Evolutionary conservation across 1,140 invertebrate genomes (phyloP), one percentile per base, ranked within the genome.

Genomic region (Belonocnema kinseyi): DNA sequence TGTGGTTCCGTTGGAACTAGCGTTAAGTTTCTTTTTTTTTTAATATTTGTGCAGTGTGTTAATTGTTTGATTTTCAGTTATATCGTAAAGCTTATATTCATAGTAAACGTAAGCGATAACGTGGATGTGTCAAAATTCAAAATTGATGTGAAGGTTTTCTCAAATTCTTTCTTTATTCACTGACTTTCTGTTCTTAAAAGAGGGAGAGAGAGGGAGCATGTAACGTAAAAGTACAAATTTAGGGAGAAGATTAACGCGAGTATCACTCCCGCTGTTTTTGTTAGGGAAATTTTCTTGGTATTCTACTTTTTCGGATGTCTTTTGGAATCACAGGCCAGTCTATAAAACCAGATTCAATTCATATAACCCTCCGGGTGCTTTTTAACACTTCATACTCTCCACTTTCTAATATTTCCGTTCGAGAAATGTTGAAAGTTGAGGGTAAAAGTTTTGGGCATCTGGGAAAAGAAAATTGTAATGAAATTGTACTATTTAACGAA

Each of bases 41-140:
- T 80, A 77, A 79, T 81, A 82, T 84, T 85, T 83, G 80, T 73
- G 83, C 80, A 66, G 61, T 80, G 66, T 84, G 82, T 85, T 84
- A 80, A 79, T 85, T 78, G 77, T 82, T 80, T 88, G 86, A 74
- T 84, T 83, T 83, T 85, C 71, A 75, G 78, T 77, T 79, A 79
- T 76, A 79, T 76, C 79, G 73, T 80, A 79, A 87, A 86, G 84
- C 85, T 87, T 87, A 87, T 89, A 87, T 89, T 89, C 80, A 87
- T 83, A 75, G 81, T 88, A 88, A 88, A 88, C 86, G 76, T 84
- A 87, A 89, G 86, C 74, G 82, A 88, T 87, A 89, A 88, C 83
- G 83, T 85, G 89, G 86, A 88, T 80, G 88, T 87, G 86, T 88
- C 90, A 90, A 91, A 91, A 91, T 91, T 91, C 90, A 91, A 91